Evolutionary conservation across 2,113 vertebrate genomes (phyloP).

Genomic region (Cavia aperea): DNA sequence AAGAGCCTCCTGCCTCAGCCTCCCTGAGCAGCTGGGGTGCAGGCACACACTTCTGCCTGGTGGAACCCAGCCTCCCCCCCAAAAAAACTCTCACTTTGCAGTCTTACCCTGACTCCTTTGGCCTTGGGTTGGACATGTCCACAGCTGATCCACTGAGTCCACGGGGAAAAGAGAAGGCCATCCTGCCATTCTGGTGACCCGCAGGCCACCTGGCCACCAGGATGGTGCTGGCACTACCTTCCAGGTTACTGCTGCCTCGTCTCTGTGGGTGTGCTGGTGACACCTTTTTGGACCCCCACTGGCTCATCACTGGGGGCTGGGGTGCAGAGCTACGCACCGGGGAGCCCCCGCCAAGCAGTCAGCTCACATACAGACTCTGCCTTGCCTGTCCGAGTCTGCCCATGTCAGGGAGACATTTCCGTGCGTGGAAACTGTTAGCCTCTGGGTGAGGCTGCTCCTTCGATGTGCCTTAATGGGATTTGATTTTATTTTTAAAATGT

Average conservation of each 20-base stretch:
- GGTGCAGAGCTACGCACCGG: conserved; percentile 65
- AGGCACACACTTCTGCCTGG: neutral
- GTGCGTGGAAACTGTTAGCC: conserved; percentile 69
- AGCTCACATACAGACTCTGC: conserved; percentile 63
- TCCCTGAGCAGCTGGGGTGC: neutral
- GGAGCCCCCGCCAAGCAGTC: conserved; percentile 62
- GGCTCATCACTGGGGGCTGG: conserved; percentile 65
- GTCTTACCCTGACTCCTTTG: neutral
- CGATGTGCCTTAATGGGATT: conserved; percentile 69
- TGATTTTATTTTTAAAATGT: conserved; percentile 72
- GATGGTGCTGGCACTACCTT: conserved; percentile 43
- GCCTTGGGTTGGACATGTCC: neutral
- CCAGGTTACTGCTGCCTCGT: conserved; percentile 62
- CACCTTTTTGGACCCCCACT: conserved; percentile 66
- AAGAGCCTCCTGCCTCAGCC: neutral
- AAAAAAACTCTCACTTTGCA: neutral
- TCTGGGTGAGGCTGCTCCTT: conserved; percentile 62
- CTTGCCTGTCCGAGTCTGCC: conserved; percentile 61
- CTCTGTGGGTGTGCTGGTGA: conserved; percentile 64
- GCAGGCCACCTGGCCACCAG: conserved; percentile 29
- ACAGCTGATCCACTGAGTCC: conserved; percentile 45
- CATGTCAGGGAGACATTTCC: conserved; percentile 70
- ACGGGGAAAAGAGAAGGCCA: neutral
- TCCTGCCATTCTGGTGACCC: conserved; percentile 34
- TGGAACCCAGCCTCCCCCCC: neutral